phyloP scores from a whole-genome alignment of 2,113 vertebrate species.

The Puffinus mauretanicus region DNA sequence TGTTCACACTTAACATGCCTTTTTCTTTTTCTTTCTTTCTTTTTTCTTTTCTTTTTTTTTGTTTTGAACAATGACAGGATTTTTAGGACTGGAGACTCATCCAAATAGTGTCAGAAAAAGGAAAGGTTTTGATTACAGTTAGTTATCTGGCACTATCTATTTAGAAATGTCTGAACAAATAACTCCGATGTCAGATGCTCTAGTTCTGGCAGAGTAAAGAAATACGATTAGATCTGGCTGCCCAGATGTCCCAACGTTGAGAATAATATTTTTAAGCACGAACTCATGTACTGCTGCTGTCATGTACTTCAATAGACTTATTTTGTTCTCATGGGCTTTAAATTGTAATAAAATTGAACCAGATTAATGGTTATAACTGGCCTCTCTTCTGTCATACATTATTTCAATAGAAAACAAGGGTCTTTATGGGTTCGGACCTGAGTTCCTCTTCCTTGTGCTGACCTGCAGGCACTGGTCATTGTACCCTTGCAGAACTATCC shows the following conservation, averaged over 20 bases:
- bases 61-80: not conserved
- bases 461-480: not conserved
- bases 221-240: conserved; percentile 60
- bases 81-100: not conserved
- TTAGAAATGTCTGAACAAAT: conserved; percentile 45
- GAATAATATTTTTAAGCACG: conserved; percentile 59
- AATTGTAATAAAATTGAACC: conserved; percentile 50
- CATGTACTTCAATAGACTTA: conserved; percentile 45
- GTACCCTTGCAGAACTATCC: not conserved
- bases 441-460: not conserved
- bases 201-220: conserved; percentile 48
- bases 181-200: conserved; percentile 44
- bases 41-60: not conserved
- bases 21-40: not conserved
- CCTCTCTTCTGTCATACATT: not conserved
- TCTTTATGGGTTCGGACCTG: not conserved
- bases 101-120: conserved; percentile 33
- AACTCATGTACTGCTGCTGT: conserved; percentile 62
- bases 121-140: conserved; percentile 52
- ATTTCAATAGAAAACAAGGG: conserved; percentile 4
- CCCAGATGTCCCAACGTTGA: conserved; percentile 46
- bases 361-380: conserved; percentile 35
- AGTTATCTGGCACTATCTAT: conserved; percentile 49
- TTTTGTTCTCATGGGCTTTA: conserved; percentile 38
- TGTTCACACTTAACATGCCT: not conserved